phyloP scores from a whole-genome alignment of 2,797 vertebrate genomes.

The Staurois parvus region DNA sequence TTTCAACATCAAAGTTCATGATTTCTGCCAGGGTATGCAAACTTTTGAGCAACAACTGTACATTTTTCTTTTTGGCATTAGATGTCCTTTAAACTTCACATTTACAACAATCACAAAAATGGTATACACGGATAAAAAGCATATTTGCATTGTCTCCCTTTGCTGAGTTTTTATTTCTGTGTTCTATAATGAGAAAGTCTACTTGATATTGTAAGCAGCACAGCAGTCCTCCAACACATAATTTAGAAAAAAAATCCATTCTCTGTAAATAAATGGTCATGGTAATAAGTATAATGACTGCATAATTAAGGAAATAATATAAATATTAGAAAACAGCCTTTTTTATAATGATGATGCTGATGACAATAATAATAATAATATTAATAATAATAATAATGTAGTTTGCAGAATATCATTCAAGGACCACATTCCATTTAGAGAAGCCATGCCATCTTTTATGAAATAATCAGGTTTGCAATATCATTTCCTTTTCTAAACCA shows the following conservation, averaged over 20 bases:
- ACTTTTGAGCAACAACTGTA: no score
- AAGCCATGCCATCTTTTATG: not conserved
- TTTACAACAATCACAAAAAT: not conserved
- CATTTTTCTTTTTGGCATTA: no score
- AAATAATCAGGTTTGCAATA: conserved; percentile 2
- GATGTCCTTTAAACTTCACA: no score
- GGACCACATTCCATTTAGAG: not conserved
- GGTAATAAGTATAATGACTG: not conserved
- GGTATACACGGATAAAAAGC: not conserved
- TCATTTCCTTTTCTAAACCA: conserved; percentile 7
- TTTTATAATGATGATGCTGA: not conserved
- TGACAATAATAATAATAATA: no score
- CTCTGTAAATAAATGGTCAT: not conserved
- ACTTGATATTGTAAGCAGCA: no score
- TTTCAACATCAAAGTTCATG: no score
- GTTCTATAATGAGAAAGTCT: no score
- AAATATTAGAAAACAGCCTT: not conserved
- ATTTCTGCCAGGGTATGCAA: no score
- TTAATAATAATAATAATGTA: not conserved
- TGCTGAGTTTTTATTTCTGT: no score
- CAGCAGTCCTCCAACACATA: not conserved
- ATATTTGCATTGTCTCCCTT: not conserved
- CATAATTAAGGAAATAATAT: not conserved
- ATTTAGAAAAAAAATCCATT: not conserved
- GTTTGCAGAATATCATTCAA: not conserved